Conservation (phyloP, 1,140 invertebrate genomes). For the Drosophila triauraria region DNA sequence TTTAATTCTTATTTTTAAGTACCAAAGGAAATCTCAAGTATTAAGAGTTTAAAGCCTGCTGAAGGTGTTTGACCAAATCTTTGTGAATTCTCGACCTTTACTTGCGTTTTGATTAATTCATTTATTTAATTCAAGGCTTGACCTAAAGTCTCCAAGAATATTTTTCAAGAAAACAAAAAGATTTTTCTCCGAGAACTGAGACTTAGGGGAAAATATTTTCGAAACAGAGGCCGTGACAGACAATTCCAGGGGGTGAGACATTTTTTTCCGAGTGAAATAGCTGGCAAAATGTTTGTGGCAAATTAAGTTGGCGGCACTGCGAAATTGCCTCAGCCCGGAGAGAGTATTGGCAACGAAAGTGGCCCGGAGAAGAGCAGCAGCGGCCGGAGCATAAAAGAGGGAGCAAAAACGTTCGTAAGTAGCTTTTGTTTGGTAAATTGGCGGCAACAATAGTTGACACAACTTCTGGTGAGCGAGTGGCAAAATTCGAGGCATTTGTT, state of each 20-base stretch:
- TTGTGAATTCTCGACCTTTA: no score
- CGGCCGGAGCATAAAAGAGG: conserved; percentile 27
- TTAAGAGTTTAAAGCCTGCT: neutral
- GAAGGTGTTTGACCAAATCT: no score
- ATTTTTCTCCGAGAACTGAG: neutral
- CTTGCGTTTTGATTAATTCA: no score
- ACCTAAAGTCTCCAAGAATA: neutral
- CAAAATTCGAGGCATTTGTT: conserved; percentile 49
- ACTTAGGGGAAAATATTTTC: neutral
- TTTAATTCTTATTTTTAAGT: neutral
- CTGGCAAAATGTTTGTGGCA: conserved; percentile 37
- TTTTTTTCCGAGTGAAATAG: conserved; percentile 26
- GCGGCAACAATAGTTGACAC: conserved; percentile 55
- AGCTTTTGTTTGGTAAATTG: conserved; percentile 58
- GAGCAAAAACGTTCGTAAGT: conserved; percentile 37
- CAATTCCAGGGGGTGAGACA: neutral
- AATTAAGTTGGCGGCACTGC: conserved; percentile 64
- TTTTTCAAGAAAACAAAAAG: neutral
- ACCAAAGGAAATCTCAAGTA: neutral
- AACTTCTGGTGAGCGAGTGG: conserved; percentile 42
- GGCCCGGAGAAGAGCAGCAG: conserved; percentile 5
- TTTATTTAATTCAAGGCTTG: neutral
- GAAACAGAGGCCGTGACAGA: neutral
- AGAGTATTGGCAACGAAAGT: conserved; percentile 46
- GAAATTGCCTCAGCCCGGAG: conserved; percentile 45